Base-by-base conservation (phyloP, 1,140 invertebrate species). In the Neodiprion lecontei region DNA sequence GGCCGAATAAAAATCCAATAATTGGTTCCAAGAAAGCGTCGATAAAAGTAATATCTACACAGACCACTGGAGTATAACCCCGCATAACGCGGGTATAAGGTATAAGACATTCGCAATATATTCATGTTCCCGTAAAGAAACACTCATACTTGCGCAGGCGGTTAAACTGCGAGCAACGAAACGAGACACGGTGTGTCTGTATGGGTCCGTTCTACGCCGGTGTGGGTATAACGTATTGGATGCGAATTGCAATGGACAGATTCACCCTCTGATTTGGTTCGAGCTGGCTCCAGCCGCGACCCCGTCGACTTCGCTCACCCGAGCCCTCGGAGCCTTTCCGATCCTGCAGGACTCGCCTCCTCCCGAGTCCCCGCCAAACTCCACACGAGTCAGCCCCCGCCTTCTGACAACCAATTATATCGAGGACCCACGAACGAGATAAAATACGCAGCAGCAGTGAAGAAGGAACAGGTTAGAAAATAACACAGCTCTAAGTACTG, bases 201-300 rank as follows among this genome's bases (percentile, higher is more conserved):
- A 40, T 40, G 28, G 5, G 28, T 40, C 28, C 5, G 28, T 40
- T 40, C 28, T 40, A 5, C 28, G 5, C n/a, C 53, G 4, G 53
- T 61, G n/a, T 61, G n/a, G 53, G 53, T 61, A 49, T 71, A 49
- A 71, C 48, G 70, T 71, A 71, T 71, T 71, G 70, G 70, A 40
- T 17, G 48, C 70, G 70, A 49, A 71, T 71, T 49, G 70, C n/a
- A 71, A 71, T 71, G 48, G 70, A 71, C 70, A 71, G 70, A 71
- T 40, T 71, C 14, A 71, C 23, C 70, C 70, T 48, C 70, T 71
- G 70, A 71, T 71, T 71, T 71, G 70, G 21, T 71, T 69, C 68
- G 23, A 69, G 68, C 1, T 40, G 28, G 28, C 28, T 5, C 5
- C 28, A 40, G 28, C 28, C 28, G 28, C 28, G 28, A 40, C 28